A percentile compares a stretch with the other conserved stretches of the same genome.
Evolutionary conservation across 2,888 invertebrate species (phyloP).

Genomic region (Tiphia femorata): DNA sequence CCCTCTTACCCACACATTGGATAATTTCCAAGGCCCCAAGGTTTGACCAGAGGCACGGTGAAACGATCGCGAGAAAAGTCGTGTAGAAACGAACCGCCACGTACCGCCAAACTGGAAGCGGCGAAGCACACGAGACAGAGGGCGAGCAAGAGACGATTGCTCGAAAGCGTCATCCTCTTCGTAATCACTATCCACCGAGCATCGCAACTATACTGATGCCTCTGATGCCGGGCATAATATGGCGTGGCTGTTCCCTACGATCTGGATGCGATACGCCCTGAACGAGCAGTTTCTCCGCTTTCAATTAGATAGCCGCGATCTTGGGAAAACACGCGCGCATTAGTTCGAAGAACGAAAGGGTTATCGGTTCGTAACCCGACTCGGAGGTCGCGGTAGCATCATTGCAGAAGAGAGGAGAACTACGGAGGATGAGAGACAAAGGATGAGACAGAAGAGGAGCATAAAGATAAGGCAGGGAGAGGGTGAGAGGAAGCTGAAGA

Average conservation of each 20-base stretch:
- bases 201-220: slow-evolving; percentile 28
- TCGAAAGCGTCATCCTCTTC: slow-evolving; percentile 30
- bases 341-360: slow-evolving; percentile 36
- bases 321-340: slow-evolving; percentile 13
- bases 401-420: slow-evolving; percentile 3
- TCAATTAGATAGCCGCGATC: slow-evolving; percentile 21
- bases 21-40: too few species aligned
- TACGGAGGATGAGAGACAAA: neutral
- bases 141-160: slow-evolving; percentile 14
- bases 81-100: slow-evolving; percentile 16
- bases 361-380: slow-evolving; percentile 44
- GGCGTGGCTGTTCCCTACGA: slow-evolving; percentile 5
- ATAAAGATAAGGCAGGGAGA: too few species aligned
- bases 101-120: slow-evolving; percentile 36
- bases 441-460: neutral
- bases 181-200: slow-evolving; percentile 21
- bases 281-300: neutral
- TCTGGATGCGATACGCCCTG: slow-evolving; percentile 12
- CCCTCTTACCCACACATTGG: too few species aligned
- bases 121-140: slow-evolving; percentile 15
- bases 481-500: too few species aligned
- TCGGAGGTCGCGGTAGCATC: slow-evolving; percentile 36
- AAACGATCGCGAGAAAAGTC: too few species aligned
- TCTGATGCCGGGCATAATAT: slow-evolving; percentile 22
- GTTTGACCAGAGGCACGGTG: too few species aligned